Evolutionary conservation across 2,888 invertebrate species (phyloP), one percentile per base, ranked within the genome.

Genomic region (Tenthredo distinguenda): DNA sequence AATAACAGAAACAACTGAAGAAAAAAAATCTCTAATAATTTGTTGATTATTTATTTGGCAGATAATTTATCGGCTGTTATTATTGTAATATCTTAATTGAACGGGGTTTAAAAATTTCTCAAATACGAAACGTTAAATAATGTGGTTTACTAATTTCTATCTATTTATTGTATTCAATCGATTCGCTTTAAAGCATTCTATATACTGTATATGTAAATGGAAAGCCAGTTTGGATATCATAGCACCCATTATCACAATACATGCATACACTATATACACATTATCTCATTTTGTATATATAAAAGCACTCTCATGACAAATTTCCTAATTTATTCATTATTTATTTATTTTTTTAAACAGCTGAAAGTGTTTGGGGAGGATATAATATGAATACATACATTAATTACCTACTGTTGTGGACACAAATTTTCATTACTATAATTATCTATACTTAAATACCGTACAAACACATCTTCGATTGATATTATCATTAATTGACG

Each of bases 291-390:
- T 79, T 58, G 82, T 68, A 86, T 55, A 72, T 85, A 84, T 84
- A 37, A 77, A 43, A 71, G 47, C 79, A 86, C 77, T 79, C 87
- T 92, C 92, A 91, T 92, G 90, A 92, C 91, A 91, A 47, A 90
- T 90, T 91, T 18, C 31, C 18, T 89, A 89, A 88, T 88, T 89
- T 89, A 87, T 88, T 89, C 86, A 87, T 88, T 87, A 87, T 89
- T 85, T 91, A 91, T 90, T 90, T 89, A 18, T 55, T 83, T 31
- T 71, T 15, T 37, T n/a, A n/a, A 83, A 50, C 50, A 71, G 83
- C 62, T 31, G 47, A 83, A 81, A 81, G 40, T 81, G 58, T 62
- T 62, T 77, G 62, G 50, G 55, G 74, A 37, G 47, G 40, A 77
- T 26, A 58, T 62, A 62, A 12, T 43, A 84, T 68, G 43, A 26